Evolutionary conservation across 2,113 vertebrate species (phyloP).

Genomic region (Aphyosemion australe): DNA sequence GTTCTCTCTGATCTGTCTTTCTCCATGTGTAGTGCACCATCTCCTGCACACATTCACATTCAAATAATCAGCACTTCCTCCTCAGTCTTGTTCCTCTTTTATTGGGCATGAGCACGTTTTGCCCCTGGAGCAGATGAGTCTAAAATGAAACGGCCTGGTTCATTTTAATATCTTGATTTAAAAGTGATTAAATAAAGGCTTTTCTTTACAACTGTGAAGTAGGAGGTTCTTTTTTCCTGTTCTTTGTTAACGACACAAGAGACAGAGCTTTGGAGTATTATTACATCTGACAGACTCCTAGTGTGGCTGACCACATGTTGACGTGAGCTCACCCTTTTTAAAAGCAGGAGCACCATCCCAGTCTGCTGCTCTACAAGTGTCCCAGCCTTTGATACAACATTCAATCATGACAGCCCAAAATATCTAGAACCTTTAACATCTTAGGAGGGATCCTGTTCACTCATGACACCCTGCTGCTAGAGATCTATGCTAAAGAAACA

Average conservation of each 20-base stretch:
- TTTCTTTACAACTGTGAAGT: background rate
- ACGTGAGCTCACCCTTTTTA: too few relatives aligned
- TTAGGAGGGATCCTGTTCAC: too few relatives aligned
- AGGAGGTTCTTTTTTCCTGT: too few relatives aligned
- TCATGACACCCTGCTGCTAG: too few relatives aligned
- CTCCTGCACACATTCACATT: slow-evolving; percentile 3
- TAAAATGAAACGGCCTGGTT: slow-evolving; percentile 39
- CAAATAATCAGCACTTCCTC: slow-evolving; percentile 47
- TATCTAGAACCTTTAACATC: too few relatives aligned
- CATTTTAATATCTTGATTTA: slow-evolving; percentile 23
- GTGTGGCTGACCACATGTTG: background rate
- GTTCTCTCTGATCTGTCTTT: slow-evolving; percentile 50
- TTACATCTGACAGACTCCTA: background rate
- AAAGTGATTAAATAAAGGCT: slow-evolving; percentile 13
- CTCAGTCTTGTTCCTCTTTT: slow-evolving; percentile 27
- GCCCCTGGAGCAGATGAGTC: slow-evolving; percentile 17
- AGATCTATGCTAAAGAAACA: too few relatives aligned
- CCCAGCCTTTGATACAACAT: too few relatives aligned
- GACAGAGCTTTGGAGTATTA: background rate
- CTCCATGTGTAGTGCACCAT: slow-evolving; percentile 5
- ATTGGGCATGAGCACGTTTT: background rate
- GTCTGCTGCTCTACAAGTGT: background rate
- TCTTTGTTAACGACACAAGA: background rate
- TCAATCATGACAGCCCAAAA: too few relatives aligned
- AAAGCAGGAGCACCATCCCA: too few relatives aligned